Base-by-base conservation (phyloP, 2,888 invertebrate genomes). In the Eudemis profundana region DNA sequence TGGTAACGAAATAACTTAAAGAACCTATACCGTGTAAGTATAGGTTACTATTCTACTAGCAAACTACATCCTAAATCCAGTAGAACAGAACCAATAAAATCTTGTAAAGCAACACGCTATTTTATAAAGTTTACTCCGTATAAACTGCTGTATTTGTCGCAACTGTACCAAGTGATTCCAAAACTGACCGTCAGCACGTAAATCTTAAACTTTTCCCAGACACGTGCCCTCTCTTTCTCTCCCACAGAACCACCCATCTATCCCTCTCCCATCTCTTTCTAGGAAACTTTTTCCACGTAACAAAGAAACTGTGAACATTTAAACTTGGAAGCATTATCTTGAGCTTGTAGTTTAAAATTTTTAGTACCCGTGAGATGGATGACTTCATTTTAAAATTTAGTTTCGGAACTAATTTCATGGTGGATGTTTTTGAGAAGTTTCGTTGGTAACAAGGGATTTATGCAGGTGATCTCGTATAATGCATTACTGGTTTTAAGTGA, bases 121-220 rank as follows among this genome's bases (percentile, higher is more conserved):
- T 42, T 42, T 42, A 42, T 17, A 19, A 19, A 27, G 19, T 51
- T 36, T 21, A 17, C 33, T 17, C 33, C n/a, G 3, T 12, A 19
- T 0, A 27, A 5, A 50, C 19, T 15, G 42, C 29, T n/a, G 15
- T 38, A 14, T 27, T 17, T 38, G 21, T 7, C 14, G 12, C 36
- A 23, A 56, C 21, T 57, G 15, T 29, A 29, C 29, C 29, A 61
- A 21, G 42, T 29, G 33, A 33, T 54, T 54, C 53, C 47, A 79
- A 79, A 79, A 81, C 74, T 77, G 78, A 77, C 78, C 77, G 73
- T 73, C 70, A 54, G 68, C 68, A 69, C 76, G 77, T 79, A 81
- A 83, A 82, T 83, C 78, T 75, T 64, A 68, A 82, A 84, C 76
- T 84, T 83, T 72, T 76, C 72, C 74, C 73, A 73, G 77, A 82